Evolutionary conservation across 2,113 vertebrate species (phyloP).

Genomic region (Lophura nycthemera): DNA sequence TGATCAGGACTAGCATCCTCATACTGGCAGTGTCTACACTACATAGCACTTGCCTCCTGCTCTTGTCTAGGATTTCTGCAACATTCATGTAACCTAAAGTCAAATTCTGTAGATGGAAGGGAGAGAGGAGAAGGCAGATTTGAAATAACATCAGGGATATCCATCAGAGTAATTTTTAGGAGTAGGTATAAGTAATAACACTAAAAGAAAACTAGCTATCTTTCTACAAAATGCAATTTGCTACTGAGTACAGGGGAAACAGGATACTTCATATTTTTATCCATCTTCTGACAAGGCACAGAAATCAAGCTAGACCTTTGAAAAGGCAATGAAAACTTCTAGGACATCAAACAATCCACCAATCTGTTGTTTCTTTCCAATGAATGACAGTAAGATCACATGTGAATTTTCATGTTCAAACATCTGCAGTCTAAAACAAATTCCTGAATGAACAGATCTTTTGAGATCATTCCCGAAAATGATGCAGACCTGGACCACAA

Average conservation of each 20-base stretch:
- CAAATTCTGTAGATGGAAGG: not conserved
- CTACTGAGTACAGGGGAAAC: not conserved
- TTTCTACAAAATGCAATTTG: not conserved
- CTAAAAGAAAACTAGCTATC: not conserved
- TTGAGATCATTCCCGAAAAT: not conserved
- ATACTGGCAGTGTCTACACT: accelerated
- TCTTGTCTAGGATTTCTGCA: not conserved
- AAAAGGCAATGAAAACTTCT: not conserved
- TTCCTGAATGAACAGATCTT: not conserved
- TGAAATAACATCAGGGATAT: not conserved
- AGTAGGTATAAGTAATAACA: not conserved
- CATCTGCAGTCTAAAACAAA: not conserved
- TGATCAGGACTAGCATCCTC: not conserved
- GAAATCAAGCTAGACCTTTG: not conserved
- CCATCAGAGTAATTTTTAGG: not conserved
- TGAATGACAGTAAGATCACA: not conserved
- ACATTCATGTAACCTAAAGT: not conserved
- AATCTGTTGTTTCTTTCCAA: not conserved
- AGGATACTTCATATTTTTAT: not conserved
- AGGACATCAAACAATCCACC: not conserved
- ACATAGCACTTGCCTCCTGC: not conserved
- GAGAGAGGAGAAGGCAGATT: not conserved
- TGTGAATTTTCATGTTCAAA: not conserved
- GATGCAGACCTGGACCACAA: not conserved
- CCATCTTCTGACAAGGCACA: not conserved